Conservation (phyloP, 2,797 vertebrate species). For the Setipinna tenuifilis region DNA sequence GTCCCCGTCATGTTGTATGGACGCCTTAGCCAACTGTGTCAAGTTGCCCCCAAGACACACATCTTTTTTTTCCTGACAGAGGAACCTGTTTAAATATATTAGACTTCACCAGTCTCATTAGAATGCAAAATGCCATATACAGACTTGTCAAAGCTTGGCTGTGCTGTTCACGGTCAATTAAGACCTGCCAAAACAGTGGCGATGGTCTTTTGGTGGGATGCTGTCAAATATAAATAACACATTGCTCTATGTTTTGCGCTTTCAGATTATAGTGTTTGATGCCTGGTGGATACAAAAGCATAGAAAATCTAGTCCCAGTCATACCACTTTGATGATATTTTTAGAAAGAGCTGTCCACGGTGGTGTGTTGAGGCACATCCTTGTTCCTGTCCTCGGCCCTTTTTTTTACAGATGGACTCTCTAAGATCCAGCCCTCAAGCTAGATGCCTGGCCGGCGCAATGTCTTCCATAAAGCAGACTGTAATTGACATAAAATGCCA, state of each 20-base stretch:
- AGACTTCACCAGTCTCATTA: neutral
- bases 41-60: neutral
- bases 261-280: neutral
- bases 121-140: neutral
- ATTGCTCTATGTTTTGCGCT: neutral
- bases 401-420: neutral
- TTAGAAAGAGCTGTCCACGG: neutral
- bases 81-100: neutral
- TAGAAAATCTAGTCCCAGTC: neutral
- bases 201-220: neutral
- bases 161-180: neutral
- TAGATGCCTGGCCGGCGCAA: neutral
- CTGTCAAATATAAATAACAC: neutral
- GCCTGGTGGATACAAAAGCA: neutral
- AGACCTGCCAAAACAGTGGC: neutral
- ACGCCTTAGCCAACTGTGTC: too few relatives aligned
- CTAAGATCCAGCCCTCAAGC: neutral
- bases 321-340: neutral
- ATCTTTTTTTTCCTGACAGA: neutral
- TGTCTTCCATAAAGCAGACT: constrained; percentile 32
- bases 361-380: neutral
- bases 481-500: constrained; percentile 25
- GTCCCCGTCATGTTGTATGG: too few relatives aligned
- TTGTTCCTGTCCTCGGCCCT: neutral
- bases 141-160: neutral